Percentiles rank a stretch among this genome's conserved stretches.
Evolutionary conservation across 2,797 vertebrate genomes (phyloP).

Genomic region (Echiichthys vipera): DNA sequence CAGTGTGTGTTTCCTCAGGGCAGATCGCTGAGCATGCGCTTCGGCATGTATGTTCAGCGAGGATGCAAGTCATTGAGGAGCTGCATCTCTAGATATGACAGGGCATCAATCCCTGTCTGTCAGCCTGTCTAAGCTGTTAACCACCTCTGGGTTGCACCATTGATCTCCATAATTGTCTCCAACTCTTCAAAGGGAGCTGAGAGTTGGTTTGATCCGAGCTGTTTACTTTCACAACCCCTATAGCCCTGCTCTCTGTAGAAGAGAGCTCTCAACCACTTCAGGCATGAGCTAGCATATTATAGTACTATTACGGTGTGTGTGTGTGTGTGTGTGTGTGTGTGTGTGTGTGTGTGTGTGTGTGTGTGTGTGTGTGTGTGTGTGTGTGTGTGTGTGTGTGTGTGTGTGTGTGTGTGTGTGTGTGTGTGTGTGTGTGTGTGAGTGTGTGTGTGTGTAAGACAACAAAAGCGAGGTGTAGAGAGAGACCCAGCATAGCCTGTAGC

Average conservation of each 20-base stretch:
- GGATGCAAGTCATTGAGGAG: slow-evolving; percentile 49
- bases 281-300: slow-evolving; percentile 80
- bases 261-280: slow-evolving; percentile 80
- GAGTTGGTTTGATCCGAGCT: slow-evolving; percentile 82
- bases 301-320: slow-evolving; percentile 55
- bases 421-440: slow-evolving; percentile 3
- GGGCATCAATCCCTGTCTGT: slow-evolving; percentile 77
- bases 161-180: slow-evolving; percentile 82
- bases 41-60: slow-evolving; percentile 37
- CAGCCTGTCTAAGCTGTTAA: slow-evolving; percentile 79
- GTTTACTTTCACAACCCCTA: slow-evolving; percentile 80
- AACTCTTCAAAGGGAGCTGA: slow-evolving; percentile 79
- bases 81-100: slow-evolving; percentile 57
- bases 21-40: slow-evolving; percentile 23
- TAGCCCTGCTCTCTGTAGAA: slow-evolving; percentile 74
- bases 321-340: slow-evolving; percentile 39
- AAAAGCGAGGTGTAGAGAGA: slow-evolving; percentile 25
- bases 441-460: slow-evolving; percentile 3
- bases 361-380: not conserved
- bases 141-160: slow-evolving; percentile 81
- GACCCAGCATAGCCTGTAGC: slow-evolving; percentile 55
- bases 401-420: no score
- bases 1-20: slow-evolving; percentile 11
- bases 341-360: slow-evolving; percentile 16
- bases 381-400: slow-evolving; percentile 2